Evolutionary conservation across 2,888 invertebrate species (phyloP).

Genomic region (Choreutis nemorana): DNA sequence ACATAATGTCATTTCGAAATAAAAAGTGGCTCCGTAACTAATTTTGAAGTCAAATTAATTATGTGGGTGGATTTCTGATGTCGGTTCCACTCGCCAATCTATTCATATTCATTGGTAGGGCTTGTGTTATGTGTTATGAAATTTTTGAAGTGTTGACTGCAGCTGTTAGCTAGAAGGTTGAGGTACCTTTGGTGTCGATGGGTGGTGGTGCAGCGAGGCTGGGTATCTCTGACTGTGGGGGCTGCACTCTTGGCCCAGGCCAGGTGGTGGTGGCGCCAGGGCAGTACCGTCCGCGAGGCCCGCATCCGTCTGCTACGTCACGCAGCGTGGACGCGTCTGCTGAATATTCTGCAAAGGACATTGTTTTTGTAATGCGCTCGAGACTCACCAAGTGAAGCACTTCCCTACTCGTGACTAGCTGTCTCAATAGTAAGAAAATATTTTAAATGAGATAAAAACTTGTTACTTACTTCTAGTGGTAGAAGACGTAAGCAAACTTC

Average conservation of each 20-base stretch:
- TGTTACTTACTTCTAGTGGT: slow-evolving; percentile 71
- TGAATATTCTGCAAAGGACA: slow-evolving; percentile 39
- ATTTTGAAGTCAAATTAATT: too few species aligned
- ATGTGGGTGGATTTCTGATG: too few species aligned
- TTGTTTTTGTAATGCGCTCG: slow-evolving; percentile 6
- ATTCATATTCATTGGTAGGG: too few species aligned
- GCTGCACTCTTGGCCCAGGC: slow-evolving; percentile 62
- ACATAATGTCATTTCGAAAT: slow-evolving; percentile 15
- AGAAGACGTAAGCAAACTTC: slow-evolving; percentile 68
- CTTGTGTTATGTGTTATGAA: too few species aligned
- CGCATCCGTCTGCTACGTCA: slow-evolving; percentile 60
- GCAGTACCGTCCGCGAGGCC: slow-evolving; percentile 65
- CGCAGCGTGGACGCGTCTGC: slow-evolving; percentile 56
- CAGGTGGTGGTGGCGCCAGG: slow-evolving; percentile 59
- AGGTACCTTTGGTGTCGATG: slow-evolving; percentile 62
- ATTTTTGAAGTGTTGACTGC: too few species aligned
- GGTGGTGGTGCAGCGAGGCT: slow-evolving; percentile 44
- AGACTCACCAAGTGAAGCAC: too few species aligned
- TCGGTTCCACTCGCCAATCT: too few species aligned
- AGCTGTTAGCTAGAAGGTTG: too few species aligned
- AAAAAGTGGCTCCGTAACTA: too few species aligned
- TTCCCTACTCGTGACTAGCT: too few species aligned
- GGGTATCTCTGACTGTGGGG: slow-evolving; percentile 51
- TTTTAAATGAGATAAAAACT: too few species aligned
- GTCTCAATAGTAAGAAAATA: too few species aligned